Conservation (phyloP, 2,797 vertebrate genomes). For the Aplochiton taeniatus region DNA sequence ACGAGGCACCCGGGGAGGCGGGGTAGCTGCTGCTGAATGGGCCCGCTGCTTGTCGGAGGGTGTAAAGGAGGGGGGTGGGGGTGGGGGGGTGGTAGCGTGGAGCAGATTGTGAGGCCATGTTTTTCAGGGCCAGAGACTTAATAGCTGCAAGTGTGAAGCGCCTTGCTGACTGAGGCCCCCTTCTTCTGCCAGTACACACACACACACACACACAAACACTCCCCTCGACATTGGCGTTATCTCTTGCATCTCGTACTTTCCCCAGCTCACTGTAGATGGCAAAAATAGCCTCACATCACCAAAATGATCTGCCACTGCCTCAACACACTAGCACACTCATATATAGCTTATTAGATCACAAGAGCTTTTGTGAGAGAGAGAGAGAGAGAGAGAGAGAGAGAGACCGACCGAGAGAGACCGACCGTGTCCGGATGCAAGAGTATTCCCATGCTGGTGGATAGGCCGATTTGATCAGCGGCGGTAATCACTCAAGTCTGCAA, state of each 20-base stretch:
- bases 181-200: conserved; percentile 7
- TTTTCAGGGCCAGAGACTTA: conserved; percentile 42
- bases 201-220: conserved; percentile 11
- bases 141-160: conserved; percentile 64
- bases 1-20: not conserved
- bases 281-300: too few species aligned
- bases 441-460: conserved; percentile 2
- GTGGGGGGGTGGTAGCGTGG: not conserved
- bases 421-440: too few species aligned
- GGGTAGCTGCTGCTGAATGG: conserved; percentile 23
- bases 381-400: too few species aligned
- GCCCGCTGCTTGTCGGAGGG: conserved; percentile 24
- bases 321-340: too few species aligned
- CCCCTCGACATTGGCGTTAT: conserved; percentile 2
- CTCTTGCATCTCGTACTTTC: conserved; percentile 17
- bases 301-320: too few species aligned
- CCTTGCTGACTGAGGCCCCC: conserved; percentile 16
- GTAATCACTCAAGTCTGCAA: not conserved
- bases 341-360: too few species aligned
- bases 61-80: not conserved
- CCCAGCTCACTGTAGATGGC: too few species aligned
- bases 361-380: too few species aligned
- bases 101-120: conserved; percentile 45
- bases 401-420: too few species aligned
- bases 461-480: not conserved